Evolutionary conservation across 1,140 invertebrate genomes (phyloP), one percentile per base, ranked within the genome.

Genomic region (Nixonia krombeini): DNA sequence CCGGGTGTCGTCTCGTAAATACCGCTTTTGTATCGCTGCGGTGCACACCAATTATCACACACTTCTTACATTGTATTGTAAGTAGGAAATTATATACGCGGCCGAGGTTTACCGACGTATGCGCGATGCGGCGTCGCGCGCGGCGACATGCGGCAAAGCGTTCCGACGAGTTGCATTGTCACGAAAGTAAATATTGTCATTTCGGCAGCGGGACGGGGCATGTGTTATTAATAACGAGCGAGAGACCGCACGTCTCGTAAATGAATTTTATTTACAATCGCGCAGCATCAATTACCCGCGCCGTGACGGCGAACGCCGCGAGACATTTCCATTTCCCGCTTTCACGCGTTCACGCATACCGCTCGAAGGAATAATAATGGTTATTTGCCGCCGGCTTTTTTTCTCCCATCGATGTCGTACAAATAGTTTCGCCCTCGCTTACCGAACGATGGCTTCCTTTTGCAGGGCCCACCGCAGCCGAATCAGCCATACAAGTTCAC

Each of bases 401-500:
- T 59, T 29, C 26, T 51, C 37, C 42, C 28, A 50, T 58, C 25
- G 40, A 13, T 8, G 38, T 13, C 4, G n/a, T n/a, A n/a, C 25
- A 25, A 38, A 15, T 4, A 13, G n/a, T 45, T 55, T 31, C 42
- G 21, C 15, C 25, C 15, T 31, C 8, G 12, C 25, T 4, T 26
- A 41, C 40, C n/a, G 17, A 28, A n/a, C 10, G 13, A 46, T 58
- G n/a, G n/a, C n/a, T 33, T 72, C 57, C 73, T 72, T 65, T 82
- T 75, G 77, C 88, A 95, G 92, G 93, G 92, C 75, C 93, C 93
- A 50, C 92, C 92, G 56, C 92, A 93, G 71, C 92, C 93, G 53
- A 91, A 92, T 17, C 93, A 96, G 79, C 93, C 93, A 37, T 93
- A 96, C 79, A 97, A 97, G 85, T 96, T 96, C 84, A 96, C 95